Conservation (phyloP, 2,113 vertebrate species). For the Callithrix jacchus region DNA sequence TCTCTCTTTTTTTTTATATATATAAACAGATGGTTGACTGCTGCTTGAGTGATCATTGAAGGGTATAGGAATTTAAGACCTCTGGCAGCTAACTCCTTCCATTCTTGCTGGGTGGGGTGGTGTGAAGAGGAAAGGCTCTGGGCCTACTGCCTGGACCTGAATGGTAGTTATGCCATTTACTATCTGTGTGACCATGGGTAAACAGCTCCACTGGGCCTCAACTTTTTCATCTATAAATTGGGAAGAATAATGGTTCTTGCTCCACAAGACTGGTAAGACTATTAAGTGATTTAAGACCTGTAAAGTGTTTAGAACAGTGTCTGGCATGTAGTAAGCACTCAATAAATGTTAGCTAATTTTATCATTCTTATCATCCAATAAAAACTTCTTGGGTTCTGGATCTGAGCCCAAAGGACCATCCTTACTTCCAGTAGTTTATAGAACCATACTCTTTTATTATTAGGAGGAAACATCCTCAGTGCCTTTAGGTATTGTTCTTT, state of each 20-base stretch:
- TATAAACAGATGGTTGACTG: background rate
- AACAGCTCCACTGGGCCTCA: background rate
- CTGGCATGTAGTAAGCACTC: background rate
- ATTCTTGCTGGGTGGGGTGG: background rate
- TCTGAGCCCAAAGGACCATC: background rate
- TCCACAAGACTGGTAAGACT: background rate
- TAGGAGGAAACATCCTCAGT: background rate
- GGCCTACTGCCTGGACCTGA: background rate
- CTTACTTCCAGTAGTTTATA: background rate
- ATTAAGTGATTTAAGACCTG: background rate
- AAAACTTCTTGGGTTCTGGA: background rate
- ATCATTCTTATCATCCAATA: background rate
- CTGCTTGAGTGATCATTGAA: background rate
- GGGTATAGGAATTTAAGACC: background rate
- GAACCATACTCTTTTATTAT: background rate
- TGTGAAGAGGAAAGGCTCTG: background rate
- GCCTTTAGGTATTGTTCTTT: background rate
- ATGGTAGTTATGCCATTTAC: background rate
- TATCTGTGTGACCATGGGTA: background rate
- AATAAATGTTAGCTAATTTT: background rate
- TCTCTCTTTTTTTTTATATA: no score
- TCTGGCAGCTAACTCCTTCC: background rate
- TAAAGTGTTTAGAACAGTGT: background rate
- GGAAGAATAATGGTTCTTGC: background rate
- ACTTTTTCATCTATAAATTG: background rate